Percentiles rank a stretch among this genome's conserved stretches.
Evolutionary conservation across 2,797 vertebrate species (phyloP).

Genomic region (Gallinago stenura): DNA sequence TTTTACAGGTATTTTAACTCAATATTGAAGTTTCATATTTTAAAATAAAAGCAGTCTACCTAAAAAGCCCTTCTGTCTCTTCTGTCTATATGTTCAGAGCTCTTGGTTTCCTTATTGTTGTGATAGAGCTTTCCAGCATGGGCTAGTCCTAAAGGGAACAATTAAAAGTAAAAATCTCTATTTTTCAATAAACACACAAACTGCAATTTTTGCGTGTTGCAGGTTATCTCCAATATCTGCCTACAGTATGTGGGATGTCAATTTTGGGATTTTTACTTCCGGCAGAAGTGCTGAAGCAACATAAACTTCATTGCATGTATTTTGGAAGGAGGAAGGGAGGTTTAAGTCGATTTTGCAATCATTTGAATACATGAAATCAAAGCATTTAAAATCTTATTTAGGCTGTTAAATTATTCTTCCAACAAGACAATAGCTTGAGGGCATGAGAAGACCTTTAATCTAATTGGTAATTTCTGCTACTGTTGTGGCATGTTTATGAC

Average conservation of each 20-base stretch:
- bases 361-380: not conserved
- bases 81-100: not conserved
- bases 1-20: not conserved
- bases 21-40: not conserved
- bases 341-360: not conserved
- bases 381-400: not conserved
- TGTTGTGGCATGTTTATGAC: not conserved
- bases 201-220: not conserved
- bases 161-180: not conserved
- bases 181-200: not conserved
- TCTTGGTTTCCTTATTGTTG: not conserved
- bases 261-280: not conserved
- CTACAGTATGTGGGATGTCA: not conserved
- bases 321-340: not conserved
- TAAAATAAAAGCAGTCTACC: not conserved
- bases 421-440: not conserved
- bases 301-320: not conserved
- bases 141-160: not conserved
- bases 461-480: not conserved
- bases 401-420: not conserved
- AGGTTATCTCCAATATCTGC: not conserved
- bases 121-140: not conserved
- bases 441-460: not conserved
- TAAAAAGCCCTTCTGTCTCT: not conserved
- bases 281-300: not conserved